Base-by-base conservation (phyloP, 2,888 invertebrate genomes). In the Tetrapedia diversipes region DNA sequence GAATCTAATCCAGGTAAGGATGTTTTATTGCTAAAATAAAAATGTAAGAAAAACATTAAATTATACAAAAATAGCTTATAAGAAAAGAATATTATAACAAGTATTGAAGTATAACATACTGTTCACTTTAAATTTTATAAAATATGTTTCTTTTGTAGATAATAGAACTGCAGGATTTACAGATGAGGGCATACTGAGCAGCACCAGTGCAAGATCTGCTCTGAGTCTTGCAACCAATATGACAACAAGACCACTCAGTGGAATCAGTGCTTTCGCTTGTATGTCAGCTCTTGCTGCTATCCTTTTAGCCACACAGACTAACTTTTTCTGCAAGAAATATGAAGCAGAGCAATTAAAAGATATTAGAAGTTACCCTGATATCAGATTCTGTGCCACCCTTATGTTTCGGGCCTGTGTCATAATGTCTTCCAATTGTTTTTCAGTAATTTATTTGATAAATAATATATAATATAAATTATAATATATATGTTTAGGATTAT, bases 351-450 rank as follows among this genome's bases (percentile, higher is more conserved):
- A 88, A 34, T 70, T 91, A 61, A 80, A 80, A 37, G 82, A 89
- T 8, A 84, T 90, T 8, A 81, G 65, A 24, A 79, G 89, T 24
- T 69, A 85, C 16, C 66, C 84, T 1, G 86, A 90, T 22, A 74
- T 91, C 24, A 82, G 59, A 73, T 91, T 91, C 60, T 90, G 90
- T 66, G 89, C 88, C 27, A 87, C 87, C 51, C 67, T 92, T 24
- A 87, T 92, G 89, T 87, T 91, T 60, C 88, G 91, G 27, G 89
- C 87, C 43, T 90, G 90, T 61, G 88, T 92, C 7, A 89, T 92
- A 54, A 89, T 89, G 81, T 91, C 91, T 32, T 91, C 91, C 8
- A 92, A 92, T 77, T 91, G 91, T 66, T 92, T 91, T 74, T 91
- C 91, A 66, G 91, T 91, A 82, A 81, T 81, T 82, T 64, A 37